Conservation (phyloP, 2,113 vertebrate genomes). For the Tonatia bakeri region DNA sequence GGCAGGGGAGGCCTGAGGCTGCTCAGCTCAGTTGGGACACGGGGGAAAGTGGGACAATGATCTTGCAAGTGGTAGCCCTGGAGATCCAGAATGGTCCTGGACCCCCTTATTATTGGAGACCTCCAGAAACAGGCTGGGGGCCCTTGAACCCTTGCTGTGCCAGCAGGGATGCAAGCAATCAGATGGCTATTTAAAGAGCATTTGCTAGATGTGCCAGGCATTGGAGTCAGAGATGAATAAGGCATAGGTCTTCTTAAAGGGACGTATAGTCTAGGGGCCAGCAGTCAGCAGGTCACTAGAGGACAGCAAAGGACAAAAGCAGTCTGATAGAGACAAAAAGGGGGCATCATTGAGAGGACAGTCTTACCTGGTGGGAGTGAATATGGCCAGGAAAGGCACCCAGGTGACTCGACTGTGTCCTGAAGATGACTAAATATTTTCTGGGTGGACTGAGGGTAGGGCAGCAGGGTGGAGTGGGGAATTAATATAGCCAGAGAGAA, state of each 20-base stretch:
- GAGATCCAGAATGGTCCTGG: background rate
- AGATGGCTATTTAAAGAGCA: background rate
- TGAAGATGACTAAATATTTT: background rate
- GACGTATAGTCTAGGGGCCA: rapidly evolving
- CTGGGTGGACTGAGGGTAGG: background rate
- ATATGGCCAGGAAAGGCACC: background rate
- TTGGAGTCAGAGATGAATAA: background rate
- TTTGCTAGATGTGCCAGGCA: background rate
- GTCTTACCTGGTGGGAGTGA: no score
- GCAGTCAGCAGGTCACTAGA: background rate
- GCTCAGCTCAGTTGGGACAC: background rate
- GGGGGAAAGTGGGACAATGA: background rate
- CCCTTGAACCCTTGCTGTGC: background rate
- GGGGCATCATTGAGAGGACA: background rate
- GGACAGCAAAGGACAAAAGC: background rate
- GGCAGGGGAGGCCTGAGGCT: background rate
- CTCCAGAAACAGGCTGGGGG: background rate
- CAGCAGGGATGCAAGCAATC: background rate
- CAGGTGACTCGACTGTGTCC: background rate
- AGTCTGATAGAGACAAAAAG: background rate
- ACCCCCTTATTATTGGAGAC: background rate
- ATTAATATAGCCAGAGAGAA: background rate
- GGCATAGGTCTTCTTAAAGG: background rate
- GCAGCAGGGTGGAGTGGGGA: background rate
- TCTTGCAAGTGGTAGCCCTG: background rate